These are phyloP conservation scores for Sebastes wilsoni DNA, from an alignment of 2,797 vertebrate genomes.

Conservation along the genomic window DNA sequence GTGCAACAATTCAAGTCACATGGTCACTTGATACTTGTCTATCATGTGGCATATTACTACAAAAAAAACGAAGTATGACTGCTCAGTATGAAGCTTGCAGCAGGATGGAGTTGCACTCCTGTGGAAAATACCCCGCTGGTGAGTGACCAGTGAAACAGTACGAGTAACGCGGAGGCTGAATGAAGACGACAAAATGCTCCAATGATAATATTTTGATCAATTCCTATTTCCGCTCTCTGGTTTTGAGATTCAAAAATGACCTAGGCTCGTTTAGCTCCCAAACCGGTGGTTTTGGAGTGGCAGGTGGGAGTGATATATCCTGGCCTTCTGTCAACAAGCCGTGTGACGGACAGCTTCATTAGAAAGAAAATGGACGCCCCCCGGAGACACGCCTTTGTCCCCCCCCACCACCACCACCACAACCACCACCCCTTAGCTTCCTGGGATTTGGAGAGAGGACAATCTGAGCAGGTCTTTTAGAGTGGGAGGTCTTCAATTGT, in stretches of 20 bases:
- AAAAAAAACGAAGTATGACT: not conserved
- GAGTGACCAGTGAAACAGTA: not conserved
- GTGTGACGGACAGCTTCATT: conserved; percentile 81
- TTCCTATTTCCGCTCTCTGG: not conserved
- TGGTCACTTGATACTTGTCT: no score
- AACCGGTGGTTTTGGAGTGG: conserved; percentile 52
- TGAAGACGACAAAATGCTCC: not conserved
- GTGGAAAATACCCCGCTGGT: no score
- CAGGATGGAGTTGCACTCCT: no score
- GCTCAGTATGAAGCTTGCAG: not conserved
- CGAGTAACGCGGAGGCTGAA: not conserved
- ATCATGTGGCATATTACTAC: not conserved
- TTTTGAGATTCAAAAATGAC: conserved; percentile 21
- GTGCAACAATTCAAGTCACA: no score
- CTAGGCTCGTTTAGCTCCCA: conserved; percentile 27
- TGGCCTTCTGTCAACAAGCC: conserved; percentile 77
- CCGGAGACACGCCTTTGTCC: conserved; percentile 67
- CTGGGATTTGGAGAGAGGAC: conserved; percentile 62
- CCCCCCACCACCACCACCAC: not conserved
- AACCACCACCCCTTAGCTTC: conserved; percentile 39
- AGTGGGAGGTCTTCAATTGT: conserved; percentile 83
- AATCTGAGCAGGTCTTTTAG: conserved; percentile 71
- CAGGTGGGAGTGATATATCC: conserved; percentile 66
- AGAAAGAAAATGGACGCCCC: conserved; percentile 77
- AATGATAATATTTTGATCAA: conserved; percentile 30